A percentile compares a stretch with the other conserved stretches of the same genome.
Evolutionary conservation across 2,797 vertebrate species (phyloP).

Genomic region (Hylomyscus alleni): DNA sequence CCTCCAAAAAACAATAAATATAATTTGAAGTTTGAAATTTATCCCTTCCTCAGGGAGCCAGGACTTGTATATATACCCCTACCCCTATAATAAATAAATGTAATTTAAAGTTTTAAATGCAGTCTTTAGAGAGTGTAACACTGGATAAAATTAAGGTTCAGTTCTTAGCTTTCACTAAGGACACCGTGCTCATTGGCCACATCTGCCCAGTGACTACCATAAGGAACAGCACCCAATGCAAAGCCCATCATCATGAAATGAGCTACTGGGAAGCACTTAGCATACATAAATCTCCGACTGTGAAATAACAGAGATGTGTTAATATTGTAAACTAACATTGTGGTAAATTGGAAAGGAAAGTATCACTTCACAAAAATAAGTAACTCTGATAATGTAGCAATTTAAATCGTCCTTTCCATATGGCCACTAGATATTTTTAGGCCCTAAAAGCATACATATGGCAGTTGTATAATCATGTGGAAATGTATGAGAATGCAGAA

Average conservation of each 20-base stretch:
- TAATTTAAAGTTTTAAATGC: neutral
- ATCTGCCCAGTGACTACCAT: neutral
- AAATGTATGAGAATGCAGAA: slow-evolving; percentile 26
- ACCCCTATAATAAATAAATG: neutral
- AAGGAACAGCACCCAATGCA: neutral
- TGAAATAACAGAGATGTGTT: neutral
- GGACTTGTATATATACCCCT: neutral
- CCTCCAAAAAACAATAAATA: neutral
- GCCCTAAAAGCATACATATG: neutral
- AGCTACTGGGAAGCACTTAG: neutral
- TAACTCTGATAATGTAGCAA: neutral
- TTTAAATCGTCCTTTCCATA: slow-evolving; percentile 3
- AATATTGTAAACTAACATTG: neutral
- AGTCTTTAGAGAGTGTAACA: neutral
- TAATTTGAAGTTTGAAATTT: neutral
- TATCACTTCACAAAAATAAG: neutral
- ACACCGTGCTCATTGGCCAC: neutral
- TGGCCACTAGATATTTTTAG: neutral
- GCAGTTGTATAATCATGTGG: neutral
- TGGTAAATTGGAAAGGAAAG: slow-evolving; percentile 10
- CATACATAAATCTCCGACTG: neutral
- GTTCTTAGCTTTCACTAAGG: neutral
- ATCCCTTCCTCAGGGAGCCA: neutral
- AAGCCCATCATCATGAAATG: neutral
- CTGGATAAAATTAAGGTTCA: slow-evolving; percentile 22